phyloP scores from a whole-genome alignment of 2,797 vertebrate genomes.

The Tachyglossus aculeatus region DNA sequence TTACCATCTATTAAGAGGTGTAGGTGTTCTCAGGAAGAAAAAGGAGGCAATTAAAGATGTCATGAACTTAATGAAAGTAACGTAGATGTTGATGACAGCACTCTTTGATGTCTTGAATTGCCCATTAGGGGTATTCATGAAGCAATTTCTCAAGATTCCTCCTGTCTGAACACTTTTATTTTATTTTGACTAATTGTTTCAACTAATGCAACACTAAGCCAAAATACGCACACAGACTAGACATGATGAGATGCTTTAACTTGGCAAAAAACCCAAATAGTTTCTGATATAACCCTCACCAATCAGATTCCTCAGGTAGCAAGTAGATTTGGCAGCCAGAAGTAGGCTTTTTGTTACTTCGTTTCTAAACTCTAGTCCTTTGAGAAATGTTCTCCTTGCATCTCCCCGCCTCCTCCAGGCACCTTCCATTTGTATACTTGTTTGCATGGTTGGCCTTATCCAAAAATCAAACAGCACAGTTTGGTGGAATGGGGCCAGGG shows the following conservation, averaged over 20 bases:
- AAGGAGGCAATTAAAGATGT: conserved; percentile 17
- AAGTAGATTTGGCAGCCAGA: too few species aligned
- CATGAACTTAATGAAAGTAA: conserved; percentile 12
- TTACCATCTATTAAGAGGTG: neutral
- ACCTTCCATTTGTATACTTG: too few species aligned
- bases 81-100: neutral
- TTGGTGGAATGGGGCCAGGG: too few species aligned
- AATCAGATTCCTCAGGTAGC: neutral
- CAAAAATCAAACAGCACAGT: accelerated
- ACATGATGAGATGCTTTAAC: neutral
- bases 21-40: conserved; percentile 24
- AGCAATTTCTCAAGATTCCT: neutral
- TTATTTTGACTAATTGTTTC: conserved; percentile 1
- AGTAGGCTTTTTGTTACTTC: too few species aligned
- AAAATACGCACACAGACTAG: neutral
- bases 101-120: conserved; percentile 6
- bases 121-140: neutral
- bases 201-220: conserved; percentile 1
- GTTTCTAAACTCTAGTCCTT: too few species aligned
- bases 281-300: neutral
- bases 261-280: neutral
- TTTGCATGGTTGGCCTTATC: too few species aligned
- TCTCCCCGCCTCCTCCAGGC: too few species aligned
- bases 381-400: too few species aligned
- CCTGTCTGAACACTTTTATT: neutral